These are phyloP conservation scores for Pluvialis apricaria DNA, from an alignment of 2,113 vertebrate genomes.

Conservation along the genomic window DNA sequence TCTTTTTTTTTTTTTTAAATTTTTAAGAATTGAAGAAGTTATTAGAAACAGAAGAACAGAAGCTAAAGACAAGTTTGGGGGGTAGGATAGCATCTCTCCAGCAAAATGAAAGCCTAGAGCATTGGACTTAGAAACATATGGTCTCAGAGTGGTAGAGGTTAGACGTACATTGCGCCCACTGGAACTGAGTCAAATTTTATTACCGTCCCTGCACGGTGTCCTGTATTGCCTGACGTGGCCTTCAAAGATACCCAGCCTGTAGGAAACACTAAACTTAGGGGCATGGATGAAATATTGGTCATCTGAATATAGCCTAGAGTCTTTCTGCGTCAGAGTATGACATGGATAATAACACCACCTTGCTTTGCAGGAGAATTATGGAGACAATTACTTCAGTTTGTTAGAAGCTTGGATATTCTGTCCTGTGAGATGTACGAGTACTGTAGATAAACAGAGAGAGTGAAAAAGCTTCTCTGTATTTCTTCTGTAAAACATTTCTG, in stretches of 20 bases:
- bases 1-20: neutral
- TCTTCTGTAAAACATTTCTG: neutral
- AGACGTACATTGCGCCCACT: neutral
- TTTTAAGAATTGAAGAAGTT: neutral
- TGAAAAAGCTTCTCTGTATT: neutral
- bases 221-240: neutral
- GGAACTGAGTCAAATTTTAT: neutral
- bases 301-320: neutral
- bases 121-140: neutral
- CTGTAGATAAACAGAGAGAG: neutral
- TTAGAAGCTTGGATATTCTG: neutral
- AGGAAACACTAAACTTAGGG: neutral
- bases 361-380: neutral
- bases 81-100: neutral
- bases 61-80: neutral
- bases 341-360: neutral
- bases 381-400: neutral
- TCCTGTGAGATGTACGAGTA: neutral
- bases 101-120: neutral
- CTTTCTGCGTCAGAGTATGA: neutral
- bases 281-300: neutral
- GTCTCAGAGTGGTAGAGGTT: neutral
- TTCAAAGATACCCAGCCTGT: neutral
- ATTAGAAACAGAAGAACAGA: neutral
- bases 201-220: neutral